Percentiles rank a stretch among this genome's conserved stretches.
Conservation (phyloP, 1,140 invertebrate species). For the Eriosoma lanigerum region DNA sequence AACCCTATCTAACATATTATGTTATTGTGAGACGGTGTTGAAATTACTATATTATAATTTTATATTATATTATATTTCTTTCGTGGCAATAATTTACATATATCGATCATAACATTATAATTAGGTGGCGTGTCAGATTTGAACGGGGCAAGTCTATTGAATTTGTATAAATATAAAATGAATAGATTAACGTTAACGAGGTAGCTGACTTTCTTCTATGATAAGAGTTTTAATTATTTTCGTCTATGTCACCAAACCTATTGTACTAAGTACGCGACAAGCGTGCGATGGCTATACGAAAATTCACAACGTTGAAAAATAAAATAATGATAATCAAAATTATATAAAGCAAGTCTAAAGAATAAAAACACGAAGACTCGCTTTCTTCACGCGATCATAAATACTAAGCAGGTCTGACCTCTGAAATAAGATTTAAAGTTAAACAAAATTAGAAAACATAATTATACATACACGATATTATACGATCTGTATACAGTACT, state of each 20-base stretch:
- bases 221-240: background rate
- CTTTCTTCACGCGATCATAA: constrained; percentile 22
- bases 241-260: background rate
- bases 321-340: constrained; percentile 11
- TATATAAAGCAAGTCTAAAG: background rate
- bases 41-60: no score
- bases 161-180: background rate
- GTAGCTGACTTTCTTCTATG: constrained; percentile 1
- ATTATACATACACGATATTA: no score
- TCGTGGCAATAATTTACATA: constrained; percentile 8
- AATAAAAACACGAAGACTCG: background rate
- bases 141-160: constrained; percentile 11
- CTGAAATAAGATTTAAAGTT: background rate
- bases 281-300: background rate
- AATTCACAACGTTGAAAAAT: background rate
- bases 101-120: background rate
- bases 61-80: background rate
- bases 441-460: constrained; percentile 11
- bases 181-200: constrained; percentile 1
- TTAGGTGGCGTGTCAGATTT: background rate
- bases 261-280: background rate
- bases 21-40: background rate
- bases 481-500: background rate
- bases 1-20: no score
- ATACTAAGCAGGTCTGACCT: background rate